Evolutionary conservation across 2,113 vertebrate species (phyloP).

Genomic region (Hypocryptadius cinnamomeus): DNA sequence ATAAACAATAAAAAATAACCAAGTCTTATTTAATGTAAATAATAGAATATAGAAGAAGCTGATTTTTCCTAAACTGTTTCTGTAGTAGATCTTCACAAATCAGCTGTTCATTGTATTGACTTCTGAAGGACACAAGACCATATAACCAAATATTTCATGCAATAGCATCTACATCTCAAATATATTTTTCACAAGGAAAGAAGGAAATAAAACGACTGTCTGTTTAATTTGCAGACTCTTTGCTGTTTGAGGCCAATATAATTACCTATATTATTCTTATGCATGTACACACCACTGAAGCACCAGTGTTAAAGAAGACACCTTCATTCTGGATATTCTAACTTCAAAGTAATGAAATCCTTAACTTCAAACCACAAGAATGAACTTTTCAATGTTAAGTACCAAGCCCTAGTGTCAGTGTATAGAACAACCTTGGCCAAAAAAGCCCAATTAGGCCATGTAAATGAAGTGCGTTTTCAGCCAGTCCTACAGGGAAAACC

Average conservation of each 20-base stretch:
- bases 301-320: conserved; percentile 20
- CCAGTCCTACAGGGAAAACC: conserved; percentile 62
- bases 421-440: conserved; percentile 43
- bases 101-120: neutral
- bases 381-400: conserved; percentile 44
- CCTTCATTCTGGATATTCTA: conserved; percentile 10
- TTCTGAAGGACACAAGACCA: neutral
- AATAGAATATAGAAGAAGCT: neutral
- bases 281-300: neutral
- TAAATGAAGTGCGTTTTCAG: conserved; percentile 45
- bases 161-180: neutral
- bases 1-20: neutral
- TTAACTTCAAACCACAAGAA: conserved; percentile 44
- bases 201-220: neutral
- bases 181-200: neutral
- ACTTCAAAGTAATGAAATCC: conserved; percentile 51
- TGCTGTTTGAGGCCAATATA: conserved; percentile 6
- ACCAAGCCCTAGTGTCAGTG: conserved; percentile 16
- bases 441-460: conserved; percentile 60
- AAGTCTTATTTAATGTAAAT: neutral
- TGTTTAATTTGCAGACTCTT: conserved; percentile 2
- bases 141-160: neutral
- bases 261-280: conserved; percentile 18
- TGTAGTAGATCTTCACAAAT: neutral
- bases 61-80: neutral